Conservation (phyloP, 2,113 vertebrate species). For the Ardeotis arabs region DNA sequence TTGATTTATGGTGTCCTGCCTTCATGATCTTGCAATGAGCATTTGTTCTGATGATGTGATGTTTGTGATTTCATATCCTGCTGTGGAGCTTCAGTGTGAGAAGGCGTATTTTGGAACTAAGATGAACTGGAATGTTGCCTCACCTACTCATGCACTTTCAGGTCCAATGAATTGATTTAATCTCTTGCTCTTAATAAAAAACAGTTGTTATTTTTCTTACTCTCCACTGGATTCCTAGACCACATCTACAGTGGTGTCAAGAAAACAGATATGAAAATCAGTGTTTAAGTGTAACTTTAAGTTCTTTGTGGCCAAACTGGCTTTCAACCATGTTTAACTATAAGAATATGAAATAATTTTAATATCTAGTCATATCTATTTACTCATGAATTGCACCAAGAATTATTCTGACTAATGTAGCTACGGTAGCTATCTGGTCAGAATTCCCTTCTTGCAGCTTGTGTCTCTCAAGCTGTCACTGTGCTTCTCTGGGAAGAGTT, state of each 20-base stretch:
- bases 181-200: slow-evolving; percentile 66
- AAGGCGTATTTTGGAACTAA: slow-evolving; percentile 63
- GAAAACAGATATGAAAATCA: not conserved
- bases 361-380: not conserved
- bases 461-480: not conserved
- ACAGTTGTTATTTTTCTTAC: slow-evolving; percentile 64
- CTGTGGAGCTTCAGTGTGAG: slow-evolving; percentile 59
- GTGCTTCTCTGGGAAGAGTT: not conserved
- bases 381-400: not conserved
- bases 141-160: slow-evolving; percentile 67
- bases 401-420: not conserved
- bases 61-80: slow-evolving; percentile 73
- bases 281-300: not conserved
- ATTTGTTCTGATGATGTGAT: slow-evolving; percentile 71
- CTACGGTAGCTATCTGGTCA: not conserved
- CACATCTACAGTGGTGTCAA: slow-evolving; percentile 26
- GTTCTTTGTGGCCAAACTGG: not conserved
- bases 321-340: not conserved
- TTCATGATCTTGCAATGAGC: slow-evolving; percentile 41
- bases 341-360: not conserved
- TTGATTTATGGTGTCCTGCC: slow-evolving; percentile 59
- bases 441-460: not conserved
- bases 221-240: slow-evolving; percentile 30
- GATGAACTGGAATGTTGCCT: slow-evolving; percentile 67
- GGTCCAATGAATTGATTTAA: slow-evolving; percentile 69